phyloP scores from a whole-genome alignment of 1,140 invertebrate species.

The Caligus rogercresseyi region DNA sequence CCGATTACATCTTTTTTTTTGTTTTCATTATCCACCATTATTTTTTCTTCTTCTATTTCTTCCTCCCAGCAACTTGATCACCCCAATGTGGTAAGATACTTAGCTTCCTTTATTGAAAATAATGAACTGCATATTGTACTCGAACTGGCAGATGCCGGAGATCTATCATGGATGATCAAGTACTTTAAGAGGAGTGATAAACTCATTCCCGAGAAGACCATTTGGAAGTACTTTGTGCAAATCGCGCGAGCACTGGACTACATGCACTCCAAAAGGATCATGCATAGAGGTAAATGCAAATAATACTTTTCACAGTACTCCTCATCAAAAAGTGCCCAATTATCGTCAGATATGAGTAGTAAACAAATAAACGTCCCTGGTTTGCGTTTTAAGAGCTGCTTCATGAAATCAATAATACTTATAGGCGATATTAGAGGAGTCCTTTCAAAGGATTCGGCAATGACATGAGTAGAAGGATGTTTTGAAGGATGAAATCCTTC shows the following conservation, averaged over 20 bases:
- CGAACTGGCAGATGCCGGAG: conserved; percentile 58
- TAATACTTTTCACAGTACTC: neutral
- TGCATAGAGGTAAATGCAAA: conserved; percentile 43
- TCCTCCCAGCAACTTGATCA: conserved; percentile 56
- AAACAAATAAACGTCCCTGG: too few relatives aligned
- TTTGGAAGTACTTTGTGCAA: conserved; percentile 64
- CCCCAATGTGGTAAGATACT: conserved; percentile 55
- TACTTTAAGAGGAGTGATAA: conserved; percentile 43
- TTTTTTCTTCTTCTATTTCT: conserved; percentile 2
- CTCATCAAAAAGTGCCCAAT: too few relatives aligned
- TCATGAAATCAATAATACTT: too few relatives aligned
- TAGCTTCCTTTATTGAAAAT: conserved; percentile 50
- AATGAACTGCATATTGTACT: conserved; percentile 55
- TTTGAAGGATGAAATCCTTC: too few relatives aligned
- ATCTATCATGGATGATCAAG: conserved; percentile 47
- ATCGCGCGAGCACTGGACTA: conserved; percentile 47
- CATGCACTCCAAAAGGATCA: conserved; percentile 48
- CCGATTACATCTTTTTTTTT: too few relatives aligned
- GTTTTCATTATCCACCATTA: neutral
- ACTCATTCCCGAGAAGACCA: conserved; percentile 49
- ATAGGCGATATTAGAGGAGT: too few relatives aligned
- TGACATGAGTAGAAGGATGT: too few relatives aligned
- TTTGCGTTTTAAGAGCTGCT: too few relatives aligned
- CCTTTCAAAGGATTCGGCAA: too few relatives aligned
- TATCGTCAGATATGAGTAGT: too few relatives aligned